phyloP scores from a whole-genome alignment of 2,888 invertebrate genomes.

The Leptopilina drosophilae region DNA sequence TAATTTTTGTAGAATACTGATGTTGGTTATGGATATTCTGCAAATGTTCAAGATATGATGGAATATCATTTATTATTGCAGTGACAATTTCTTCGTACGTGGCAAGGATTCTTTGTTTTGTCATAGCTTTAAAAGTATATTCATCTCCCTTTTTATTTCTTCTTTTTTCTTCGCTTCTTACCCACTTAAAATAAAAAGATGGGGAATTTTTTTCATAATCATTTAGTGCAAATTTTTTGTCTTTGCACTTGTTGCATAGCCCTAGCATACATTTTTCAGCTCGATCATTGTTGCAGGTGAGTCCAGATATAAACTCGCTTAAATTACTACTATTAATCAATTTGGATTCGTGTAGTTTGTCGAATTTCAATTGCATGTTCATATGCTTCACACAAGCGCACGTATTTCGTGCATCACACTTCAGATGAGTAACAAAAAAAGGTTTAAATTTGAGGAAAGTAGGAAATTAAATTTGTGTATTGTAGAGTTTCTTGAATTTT shows the following conservation, averaged over 20 bases:
- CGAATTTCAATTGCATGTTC: slow-evolving; percentile 22
- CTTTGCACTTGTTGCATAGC: background rate
- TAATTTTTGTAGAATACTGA: slow-evolving; percentile 13
- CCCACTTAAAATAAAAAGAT: slow-evolving; percentile 7
- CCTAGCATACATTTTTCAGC: background rate
- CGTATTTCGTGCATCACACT: slow-evolving; percentile 25
- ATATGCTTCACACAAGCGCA: slow-evolving; percentile 30
- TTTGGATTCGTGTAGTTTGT: slow-evolving; percentile 19
- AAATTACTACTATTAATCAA: slow-evolving; percentile 4
- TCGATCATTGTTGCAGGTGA: slow-evolving; percentile 9
- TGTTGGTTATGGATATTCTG: slow-evolving; percentile 2
- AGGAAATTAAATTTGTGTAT: slow-evolving; percentile 11
- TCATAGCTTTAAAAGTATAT: slow-evolving; percentile 17
- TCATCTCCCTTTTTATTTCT: slow-evolving; percentile 8
- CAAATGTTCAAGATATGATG: slow-evolving; percentile 11
- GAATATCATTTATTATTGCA: slow-evolving; percentile 12
- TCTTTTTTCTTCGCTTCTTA: slow-evolving; percentile 15
- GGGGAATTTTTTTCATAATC: background rate
- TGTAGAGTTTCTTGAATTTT: slow-evolving; percentile 27
- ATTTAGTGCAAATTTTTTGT: background rate
- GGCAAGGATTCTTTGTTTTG: slow-evolving; percentile 1
- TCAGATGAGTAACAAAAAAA: slow-evolving; percentile 29
- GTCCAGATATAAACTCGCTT: slow-evolving; percentile 22
- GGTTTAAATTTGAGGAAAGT: slow-evolving; percentile 17
- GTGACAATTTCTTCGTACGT: slow-evolving; percentile 21